A percentile compares a stretch with the other conserved stretches of the same genome.
Conservation (phyloP, 1,140 invertebrate genomes). For the Nomia melanderi region DNA sequence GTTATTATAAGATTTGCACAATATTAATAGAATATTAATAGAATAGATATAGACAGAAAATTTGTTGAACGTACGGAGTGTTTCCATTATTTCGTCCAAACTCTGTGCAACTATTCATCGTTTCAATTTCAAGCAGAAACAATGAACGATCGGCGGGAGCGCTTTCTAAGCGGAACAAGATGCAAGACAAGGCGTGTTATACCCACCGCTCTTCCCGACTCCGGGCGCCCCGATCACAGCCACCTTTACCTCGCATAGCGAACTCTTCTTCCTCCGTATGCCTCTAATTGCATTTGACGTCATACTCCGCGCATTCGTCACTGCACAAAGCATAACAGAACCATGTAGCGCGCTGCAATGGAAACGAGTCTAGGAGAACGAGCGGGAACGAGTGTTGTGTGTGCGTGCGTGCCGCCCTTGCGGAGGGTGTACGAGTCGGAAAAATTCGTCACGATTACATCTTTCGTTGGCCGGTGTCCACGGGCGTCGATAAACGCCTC, state of each 20-base stretch:
- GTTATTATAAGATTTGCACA: too few species aligned
- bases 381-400: neutral
- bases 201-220: slow-evolving; percentile 94
- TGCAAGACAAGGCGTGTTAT: neutral
- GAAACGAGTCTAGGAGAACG: neutral
- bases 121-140: neutral
- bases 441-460: slow-evolving; percentile 38
- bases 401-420: neutral
- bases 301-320: slow-evolving; percentile 75
- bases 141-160: neutral
- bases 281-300: slow-evolving; percentile 85
- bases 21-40: too few species aligned
- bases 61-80: too few species aligned
- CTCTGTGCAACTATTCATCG: neutral
- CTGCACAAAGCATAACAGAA: slow-evolving; percentile 41
- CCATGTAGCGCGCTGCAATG: neutral
- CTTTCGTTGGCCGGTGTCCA: slow-evolving; percentile 29
- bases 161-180: neutral
- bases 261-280: slow-evolving; percentile 93
- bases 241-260: slow-evolving; percentile 93
- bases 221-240: slow-evolving; percentile 91
- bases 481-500: slow-evolving; percentile 13
- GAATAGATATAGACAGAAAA: too few species aligned
- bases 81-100: too few species aligned
- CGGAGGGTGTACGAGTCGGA: neutral